A percentile compares a stretch with the other conserved stretches of the same genome.
phyloP scores from a whole-genome alignment of 2,113 vertebrate genomes.

The Mohoua ochrocephala region DNA sequence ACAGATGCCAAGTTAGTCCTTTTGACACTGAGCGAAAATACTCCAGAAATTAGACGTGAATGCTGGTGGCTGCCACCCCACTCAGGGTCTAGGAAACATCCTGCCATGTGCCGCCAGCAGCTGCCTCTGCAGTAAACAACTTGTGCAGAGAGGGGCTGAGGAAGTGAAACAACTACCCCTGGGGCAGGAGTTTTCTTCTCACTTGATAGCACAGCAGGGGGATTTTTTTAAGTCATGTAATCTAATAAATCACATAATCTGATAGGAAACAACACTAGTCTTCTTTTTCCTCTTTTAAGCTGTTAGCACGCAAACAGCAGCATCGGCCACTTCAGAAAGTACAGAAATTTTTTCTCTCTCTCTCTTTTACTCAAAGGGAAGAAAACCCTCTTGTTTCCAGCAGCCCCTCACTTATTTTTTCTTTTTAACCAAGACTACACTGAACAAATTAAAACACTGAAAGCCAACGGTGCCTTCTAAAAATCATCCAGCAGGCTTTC shows the following conservation, averaged over 20 bases:
- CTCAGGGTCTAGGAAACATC: background rate
- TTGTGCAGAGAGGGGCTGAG: background rate
- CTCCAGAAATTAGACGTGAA: background rate
- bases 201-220: background rate
- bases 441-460: background rate
- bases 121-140: background rate
- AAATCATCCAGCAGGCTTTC: background rate
- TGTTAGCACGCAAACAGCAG: background rate
- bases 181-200: background rate
- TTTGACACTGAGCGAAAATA: background rate
- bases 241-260: background rate
- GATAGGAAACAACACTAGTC: conserved; percentile 17
- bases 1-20: background rate
- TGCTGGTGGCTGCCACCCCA: background rate
- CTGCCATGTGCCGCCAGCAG: fast-evolving
- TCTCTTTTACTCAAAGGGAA: background rate
- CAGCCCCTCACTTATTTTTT: background rate
- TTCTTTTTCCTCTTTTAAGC: conserved; percentile 27
- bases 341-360: background rate
- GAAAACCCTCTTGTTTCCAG: background rate
- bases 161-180: background rate
- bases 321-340: background rate
- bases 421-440: background rate
- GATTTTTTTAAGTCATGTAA: background rate
- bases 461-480: background rate